phyloP scores from a whole-genome alignment of 2,113 vertebrate species.

The Lathamus discolor region DNA sequence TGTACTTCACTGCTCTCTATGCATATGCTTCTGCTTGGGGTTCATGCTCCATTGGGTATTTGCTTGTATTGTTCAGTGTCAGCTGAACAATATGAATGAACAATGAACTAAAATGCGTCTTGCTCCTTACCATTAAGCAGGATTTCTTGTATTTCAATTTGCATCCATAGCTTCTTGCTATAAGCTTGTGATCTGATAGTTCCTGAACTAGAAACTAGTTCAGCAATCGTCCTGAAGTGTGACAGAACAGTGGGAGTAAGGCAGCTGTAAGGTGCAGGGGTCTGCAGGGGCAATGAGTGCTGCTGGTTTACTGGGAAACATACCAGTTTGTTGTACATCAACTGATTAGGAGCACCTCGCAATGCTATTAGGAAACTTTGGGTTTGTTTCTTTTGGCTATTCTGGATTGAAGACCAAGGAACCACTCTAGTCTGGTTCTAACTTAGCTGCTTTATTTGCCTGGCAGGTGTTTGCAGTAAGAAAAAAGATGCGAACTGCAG shows the following conservation, averaged over 20 bases:
- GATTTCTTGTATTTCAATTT: neutral
- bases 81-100: neutral
- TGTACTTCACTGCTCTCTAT: neutral
- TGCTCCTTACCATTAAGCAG: neutral
- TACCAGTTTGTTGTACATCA: neutral
- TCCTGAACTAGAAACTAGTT: neutral
- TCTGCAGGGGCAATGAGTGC: neutral
- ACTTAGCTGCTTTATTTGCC: neutral
- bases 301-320: neutral
- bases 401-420: neutral
- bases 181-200: neutral
- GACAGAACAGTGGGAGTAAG: neutral
- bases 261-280: neutral
- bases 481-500: neutral
- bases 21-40: neutral
- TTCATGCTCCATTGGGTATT: neutral
- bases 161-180: neutral
- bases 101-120: neutral
- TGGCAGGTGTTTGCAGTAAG: rapidly evolving
- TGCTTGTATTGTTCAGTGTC: neutral
- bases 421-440: neutral
- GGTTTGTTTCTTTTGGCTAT: neutral
- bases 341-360: neutral
- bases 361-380: neutral
- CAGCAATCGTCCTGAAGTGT: neutral